These are phyloP conservation scores for Oedothorax gibbosus DNA, from an alignment of 1,140 invertebrate species.

Conservation along the genomic window DNA sequence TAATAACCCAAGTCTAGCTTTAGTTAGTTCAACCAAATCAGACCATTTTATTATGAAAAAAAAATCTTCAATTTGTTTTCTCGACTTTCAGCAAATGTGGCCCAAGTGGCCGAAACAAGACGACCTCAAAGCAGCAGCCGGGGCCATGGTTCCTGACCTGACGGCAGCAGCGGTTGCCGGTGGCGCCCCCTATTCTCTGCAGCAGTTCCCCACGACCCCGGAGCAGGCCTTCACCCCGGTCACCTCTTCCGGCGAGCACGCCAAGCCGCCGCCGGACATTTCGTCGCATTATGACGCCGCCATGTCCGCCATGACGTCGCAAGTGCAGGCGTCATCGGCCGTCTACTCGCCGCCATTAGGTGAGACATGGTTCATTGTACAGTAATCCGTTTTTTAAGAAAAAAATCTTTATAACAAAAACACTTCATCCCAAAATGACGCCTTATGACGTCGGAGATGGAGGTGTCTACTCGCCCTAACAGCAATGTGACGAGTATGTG, in stretches of 20 bases:
- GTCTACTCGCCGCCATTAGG: slow-evolving; percentile 82
- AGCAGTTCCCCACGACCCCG: slow-evolving; percentile 53
- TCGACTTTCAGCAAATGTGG: slow-evolving; percentile 62
- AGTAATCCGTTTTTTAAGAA: no score
- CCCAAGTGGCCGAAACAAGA: slow-evolving; percentile 63
- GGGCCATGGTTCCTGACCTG: slow-evolving; percentile 60
- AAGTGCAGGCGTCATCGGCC: slow-evolving; percentile 75
- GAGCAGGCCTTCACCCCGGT: slow-evolving; percentile 62
- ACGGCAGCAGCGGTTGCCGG: slow-evolving; percentile 49
- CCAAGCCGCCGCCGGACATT: slow-evolving; percentile 26
- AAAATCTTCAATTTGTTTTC: no score
- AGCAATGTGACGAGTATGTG: no score
- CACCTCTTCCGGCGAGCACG: slow-evolving; percentile 39
- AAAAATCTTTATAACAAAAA: no score
- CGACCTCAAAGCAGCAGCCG: slow-evolving; percentile 50
- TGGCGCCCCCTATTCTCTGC: slow-evolving; percentile 61
- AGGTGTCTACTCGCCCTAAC: no score
- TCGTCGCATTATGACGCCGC: slow-evolving; percentile 72
- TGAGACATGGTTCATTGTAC: slow-evolving; percentile 3
- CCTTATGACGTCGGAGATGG: no score
- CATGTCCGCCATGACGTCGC: slow-evolving; percentile 78
- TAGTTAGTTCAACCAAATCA: no score
- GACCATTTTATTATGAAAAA: no score
- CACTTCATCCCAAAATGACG: no score
- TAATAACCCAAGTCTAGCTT: neutral